These are phyloP conservation scores for Hypanus sabinus DNA, from an alignment of 2,113 vertebrate genomes.

Conservation along the genomic window DNA sequence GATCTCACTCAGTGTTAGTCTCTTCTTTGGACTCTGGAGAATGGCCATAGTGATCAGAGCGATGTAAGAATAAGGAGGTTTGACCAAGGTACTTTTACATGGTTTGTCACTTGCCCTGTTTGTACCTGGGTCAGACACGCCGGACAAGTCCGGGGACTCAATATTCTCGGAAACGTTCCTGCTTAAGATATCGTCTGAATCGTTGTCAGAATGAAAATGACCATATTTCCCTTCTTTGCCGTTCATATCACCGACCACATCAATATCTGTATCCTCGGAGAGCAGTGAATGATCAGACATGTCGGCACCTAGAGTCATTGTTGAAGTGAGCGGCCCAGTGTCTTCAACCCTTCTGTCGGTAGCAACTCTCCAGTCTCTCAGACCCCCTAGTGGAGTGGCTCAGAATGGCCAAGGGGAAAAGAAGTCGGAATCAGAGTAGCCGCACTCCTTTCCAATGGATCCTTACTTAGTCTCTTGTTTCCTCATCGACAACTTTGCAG, in stretches of 20 bases:
- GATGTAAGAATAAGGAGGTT: conserved; percentile 87
- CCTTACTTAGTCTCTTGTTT: conserved; percentile 21
- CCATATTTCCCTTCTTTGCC: conserved; percentile 65
- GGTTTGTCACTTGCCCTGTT: conserved; percentile 62
- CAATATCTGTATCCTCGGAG: conserved; percentile 86
- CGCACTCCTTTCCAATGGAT: conserved; percentile 1
- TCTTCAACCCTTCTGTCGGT: conserved; percentile 18
- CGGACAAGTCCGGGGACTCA: conserved; percentile 58
- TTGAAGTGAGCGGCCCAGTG: conserved; percentile 46
- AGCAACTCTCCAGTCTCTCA: conserved; percentile 17
- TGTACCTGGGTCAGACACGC: conserved; percentile 54
- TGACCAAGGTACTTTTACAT: conserved; percentile 71
- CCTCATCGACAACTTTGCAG: conserved; percentile 23
- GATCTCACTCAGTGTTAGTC: conserved; percentile 88
- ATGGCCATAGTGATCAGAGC: conserved; percentile 94
- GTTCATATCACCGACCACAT: conserved; percentile 79
- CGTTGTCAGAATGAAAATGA: conserved; percentile 63
- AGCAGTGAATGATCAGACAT: conserved; percentile 73
- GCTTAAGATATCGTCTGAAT: conserved; percentile 67
- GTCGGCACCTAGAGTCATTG: conserved; percentile 75
- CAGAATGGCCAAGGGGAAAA: conserved; percentile 1
- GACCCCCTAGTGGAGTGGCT: conserved; percentile 26
- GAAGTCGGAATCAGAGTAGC: not conserved
- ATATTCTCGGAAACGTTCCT: conserved; percentile 57
- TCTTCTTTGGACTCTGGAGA: conserved; percentile 90